Evolutionary conservation across 53 echinoderm and acorn worm species (phyloP).

Genomic region (Zoroaster sp.): DNA sequence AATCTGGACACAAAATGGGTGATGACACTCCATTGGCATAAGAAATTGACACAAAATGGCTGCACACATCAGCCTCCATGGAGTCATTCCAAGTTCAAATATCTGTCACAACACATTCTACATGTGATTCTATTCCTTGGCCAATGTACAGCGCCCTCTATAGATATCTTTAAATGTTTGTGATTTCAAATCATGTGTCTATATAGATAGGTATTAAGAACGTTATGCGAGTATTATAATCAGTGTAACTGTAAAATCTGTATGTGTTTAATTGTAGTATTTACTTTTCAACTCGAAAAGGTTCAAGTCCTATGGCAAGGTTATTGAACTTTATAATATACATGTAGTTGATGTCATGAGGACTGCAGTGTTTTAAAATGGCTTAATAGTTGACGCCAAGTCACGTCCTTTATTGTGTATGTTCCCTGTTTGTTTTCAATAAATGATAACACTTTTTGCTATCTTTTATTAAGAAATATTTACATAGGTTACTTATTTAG

Average conservation of each 20-base stretch:
- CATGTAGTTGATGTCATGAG: not conserved
- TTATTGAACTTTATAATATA: not conserved
- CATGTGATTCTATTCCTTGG: too few relatives aligned
- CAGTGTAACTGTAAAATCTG: not conserved
- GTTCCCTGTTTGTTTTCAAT: not conserved
- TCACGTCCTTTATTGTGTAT: not conserved
- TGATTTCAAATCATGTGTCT: conserved; percentile 1
- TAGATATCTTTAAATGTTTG: not conserved
- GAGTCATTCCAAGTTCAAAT: too few relatives aligned
- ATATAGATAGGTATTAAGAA: not conserved
- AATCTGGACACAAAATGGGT: too few relatives aligned
- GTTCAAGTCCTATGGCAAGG: not conserved
- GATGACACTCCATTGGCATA: too few relatives aligned
- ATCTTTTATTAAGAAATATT: not conserved
- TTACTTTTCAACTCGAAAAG: not conserved
- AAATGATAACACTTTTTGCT: not conserved
- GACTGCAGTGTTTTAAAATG: not conserved
- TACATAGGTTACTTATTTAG: not conserved
- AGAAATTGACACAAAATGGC: too few relatives aligned
- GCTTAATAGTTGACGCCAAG: not conserved
- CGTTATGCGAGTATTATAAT: not conserved
- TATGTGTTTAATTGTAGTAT: not conserved
- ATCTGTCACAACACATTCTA: too few relatives aligned
- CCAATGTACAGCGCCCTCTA: not conserved
- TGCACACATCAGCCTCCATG: too few relatives aligned